Percentiles rank a stretch among this genome's conserved stretches.
Conservation (phyloP, 1,140 invertebrate species). For the Latrodectus geometricus region DNA sequence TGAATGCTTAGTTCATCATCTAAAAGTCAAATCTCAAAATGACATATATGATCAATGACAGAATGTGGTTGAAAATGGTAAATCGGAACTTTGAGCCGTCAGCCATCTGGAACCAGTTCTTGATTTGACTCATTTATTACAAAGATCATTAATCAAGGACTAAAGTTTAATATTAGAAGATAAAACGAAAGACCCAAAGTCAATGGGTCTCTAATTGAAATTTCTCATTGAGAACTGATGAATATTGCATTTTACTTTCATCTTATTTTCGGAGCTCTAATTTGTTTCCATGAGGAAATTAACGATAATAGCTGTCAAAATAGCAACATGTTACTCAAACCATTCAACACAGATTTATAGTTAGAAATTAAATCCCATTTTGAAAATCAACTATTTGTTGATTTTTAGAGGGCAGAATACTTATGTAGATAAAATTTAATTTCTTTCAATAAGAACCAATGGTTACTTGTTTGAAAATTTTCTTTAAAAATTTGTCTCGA, state of each 20-base stretch:
- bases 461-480: too few species aligned
- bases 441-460: too few species aligned
- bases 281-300: conserved; percentile 36
- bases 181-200: conserved; percentile 4
- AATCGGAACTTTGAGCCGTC: conserved; percentile 33
- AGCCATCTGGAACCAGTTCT: conserved; percentile 28
- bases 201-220: conserved; percentile 36
- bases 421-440: too few species aligned
- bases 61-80: background rate
- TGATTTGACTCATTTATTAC: conserved; percentile 56
- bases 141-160: conserved; percentile 43
- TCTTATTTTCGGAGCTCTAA: conserved; percentile 18
- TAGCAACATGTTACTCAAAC: background rate
- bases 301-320: conserved; percentile 48
- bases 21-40: background rate
- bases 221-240: conserved; percentile 42
- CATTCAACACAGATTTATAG: too few species aligned
- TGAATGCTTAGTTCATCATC: too few species aligned
- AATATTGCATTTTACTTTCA: conserved; percentile 43
- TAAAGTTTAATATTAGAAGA: conserved; percentile 47
- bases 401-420: too few species aligned
- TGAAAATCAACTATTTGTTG: too few species aligned
- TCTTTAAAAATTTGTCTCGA: too few species aligned
- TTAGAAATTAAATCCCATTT: background rate
- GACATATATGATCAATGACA: background rate